These are phyloP conservation scores for Stomorhina lunata DNA, from an alignment of 2,888 invertebrate genomes.

Conservation along the genomic window DNA sequence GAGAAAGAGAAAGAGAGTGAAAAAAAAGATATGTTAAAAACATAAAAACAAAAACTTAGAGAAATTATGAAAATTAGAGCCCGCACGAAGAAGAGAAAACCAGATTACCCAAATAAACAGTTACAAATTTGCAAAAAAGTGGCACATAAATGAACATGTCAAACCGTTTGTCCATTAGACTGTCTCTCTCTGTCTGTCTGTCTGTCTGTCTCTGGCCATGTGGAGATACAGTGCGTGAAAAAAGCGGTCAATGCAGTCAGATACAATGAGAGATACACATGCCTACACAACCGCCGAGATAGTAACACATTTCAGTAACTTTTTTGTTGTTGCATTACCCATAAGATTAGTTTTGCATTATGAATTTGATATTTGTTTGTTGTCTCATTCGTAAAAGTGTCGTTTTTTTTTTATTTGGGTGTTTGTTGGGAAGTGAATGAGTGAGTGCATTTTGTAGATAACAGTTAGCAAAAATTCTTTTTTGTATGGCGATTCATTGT, in stretches of 20 bases:
- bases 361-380: background rate
- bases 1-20: background rate
- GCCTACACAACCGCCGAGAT: slow-evolving; percentile 14
- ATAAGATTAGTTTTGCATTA: background rate
- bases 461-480: background rate
- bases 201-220: background rate
- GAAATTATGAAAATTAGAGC: slow-evolving; percentile 22
- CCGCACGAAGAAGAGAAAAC: slow-evolving; percentile 19
- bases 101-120: slow-evolving; percentile 54
- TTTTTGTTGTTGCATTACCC: background rate
- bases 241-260: slow-evolving; percentile 14
- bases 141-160: slow-evolving; percentile 5
- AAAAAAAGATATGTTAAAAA: background rate
- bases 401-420: slow-evolving; percentile 29
- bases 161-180: background rate
- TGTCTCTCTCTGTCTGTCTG: background rate
- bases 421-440: background rate
- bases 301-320: slow-evolving; percentile 5
- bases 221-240: slow-evolving; percentile 31
- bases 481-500: background rate
- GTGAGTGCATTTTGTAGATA: background rate
- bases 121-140: slow-evolving; percentile 34
- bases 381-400: background rate
- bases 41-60: slow-evolving; percentile 19
- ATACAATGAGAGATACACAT: background rate